phyloP scores from a whole-genome alignment of 2,797 vertebrate species.

The Pantherophis alleghaniensis region DNA sequence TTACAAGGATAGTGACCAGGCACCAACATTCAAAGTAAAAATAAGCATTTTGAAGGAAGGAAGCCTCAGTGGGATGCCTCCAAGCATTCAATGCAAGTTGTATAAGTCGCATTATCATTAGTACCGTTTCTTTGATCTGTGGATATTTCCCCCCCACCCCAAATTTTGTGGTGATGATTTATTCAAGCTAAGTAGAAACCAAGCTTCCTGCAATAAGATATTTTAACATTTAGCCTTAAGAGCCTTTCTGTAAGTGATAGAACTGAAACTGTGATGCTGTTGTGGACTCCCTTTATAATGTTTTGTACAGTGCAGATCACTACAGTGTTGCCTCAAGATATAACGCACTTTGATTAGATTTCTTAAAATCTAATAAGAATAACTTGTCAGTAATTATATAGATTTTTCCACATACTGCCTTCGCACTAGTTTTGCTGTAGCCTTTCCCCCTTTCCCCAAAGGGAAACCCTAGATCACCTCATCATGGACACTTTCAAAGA shows the following conservation, averaged over 20 bases:
- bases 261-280: slow-evolving; percentile 64
- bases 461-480: slow-evolving; percentile 14
- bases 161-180: slow-evolving; percentile 43
- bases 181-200: slow-evolving; percentile 52
- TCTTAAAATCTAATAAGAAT: slow-evolving; percentile 53
- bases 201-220: slow-evolving; percentile 72
- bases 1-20: slow-evolving; percentile 54
- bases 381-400: slow-evolving; percentile 50
- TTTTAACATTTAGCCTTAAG: slow-evolving; percentile 75
- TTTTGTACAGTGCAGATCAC: slow-evolving; percentile 43
- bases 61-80: slow-evolving; percentile 10
- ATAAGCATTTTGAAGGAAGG: slow-evolving; percentile 36
- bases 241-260: slow-evolving; percentile 64
- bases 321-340: slow-evolving; percentile 62
- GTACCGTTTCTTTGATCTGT: slow-evolving; percentile 35
- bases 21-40: slow-evolving; percentile 50
- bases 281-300: slow-evolving; percentile 42
- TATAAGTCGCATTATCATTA: slow-evolving; percentile 30
- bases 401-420: slow-evolving; percentile 62
- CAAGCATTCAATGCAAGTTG: slow-evolving; percentile 45
- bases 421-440: slow-evolving; percentile 58
- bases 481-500: slow-evolving; percentile 35
- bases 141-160: neutral
- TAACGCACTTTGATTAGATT: slow-evolving; percentile 61
- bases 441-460: slow-evolving; percentile 41